These are phyloP conservation scores for Drosophila phalerata DNA, from an alignment of 2,888 invertebrate species.

Conservation along the genomic window DNA sequence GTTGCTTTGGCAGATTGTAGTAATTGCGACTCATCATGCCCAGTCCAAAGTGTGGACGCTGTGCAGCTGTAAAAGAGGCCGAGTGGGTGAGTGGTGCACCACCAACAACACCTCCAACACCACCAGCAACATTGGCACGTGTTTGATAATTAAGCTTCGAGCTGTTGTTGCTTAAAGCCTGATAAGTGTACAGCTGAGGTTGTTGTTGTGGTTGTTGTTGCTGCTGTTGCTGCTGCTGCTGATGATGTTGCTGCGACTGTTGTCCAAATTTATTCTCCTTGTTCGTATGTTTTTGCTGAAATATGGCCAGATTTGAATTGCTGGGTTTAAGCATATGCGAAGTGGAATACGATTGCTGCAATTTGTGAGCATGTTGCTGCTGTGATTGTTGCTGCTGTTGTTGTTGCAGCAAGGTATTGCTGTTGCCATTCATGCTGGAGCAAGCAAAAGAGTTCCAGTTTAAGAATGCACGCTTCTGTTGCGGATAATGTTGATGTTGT, in stretches of 20 bases:
- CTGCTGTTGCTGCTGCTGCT: constrained; percentile 39
- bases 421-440: constrained; percentile 77
- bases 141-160: constrained; percentile 53
- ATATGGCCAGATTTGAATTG: constrained; percentile 56
- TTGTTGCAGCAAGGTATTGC: constrained; percentile 78
- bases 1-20: constrained; percentile 65
- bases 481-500: constrained; percentile 76
- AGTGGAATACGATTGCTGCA: constrained; percentile 74
- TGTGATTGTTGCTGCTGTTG: constrained; percentile 50
- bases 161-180: constrained; percentile 25
- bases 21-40: constrained; percentile 78
- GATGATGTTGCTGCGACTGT: constrained; percentile 38
- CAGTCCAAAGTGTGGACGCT: constrained; percentile 67
- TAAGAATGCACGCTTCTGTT: constrained; percentile 83
- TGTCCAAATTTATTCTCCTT: constrained; percentile 81
- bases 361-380: constrained; percentile 69
- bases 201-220: constrained; percentile 33
- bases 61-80: constrained; percentile 82
- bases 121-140: constrained; percentile 35
- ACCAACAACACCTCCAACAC: constrained; percentile 30
- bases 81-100: constrained; percentile 79
- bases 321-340: constrained; percentile 75
- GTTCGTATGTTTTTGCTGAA: constrained; percentile 76
- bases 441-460: constrained; percentile 85
- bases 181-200: constrained; percentile 68